phyloP scores from a whole-genome alignment of 2,113 vertebrate species.

The Tragulus kanchil region DNA sequence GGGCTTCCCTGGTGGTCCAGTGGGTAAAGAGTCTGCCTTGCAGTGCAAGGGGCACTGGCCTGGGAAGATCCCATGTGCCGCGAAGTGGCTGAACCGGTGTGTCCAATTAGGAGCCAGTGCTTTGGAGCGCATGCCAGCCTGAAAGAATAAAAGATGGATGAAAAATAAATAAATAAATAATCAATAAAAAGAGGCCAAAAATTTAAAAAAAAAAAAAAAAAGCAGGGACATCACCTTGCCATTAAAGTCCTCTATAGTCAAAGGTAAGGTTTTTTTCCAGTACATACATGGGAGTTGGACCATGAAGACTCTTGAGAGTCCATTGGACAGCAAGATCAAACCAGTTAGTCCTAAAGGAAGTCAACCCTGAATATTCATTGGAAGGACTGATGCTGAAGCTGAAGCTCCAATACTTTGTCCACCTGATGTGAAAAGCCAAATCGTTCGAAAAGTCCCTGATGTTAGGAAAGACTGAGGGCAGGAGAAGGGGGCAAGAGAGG shows the following conservation, averaged over 20 bases:
- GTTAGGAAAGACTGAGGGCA: background rate
- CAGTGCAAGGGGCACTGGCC: no score
- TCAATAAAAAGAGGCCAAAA: no score
- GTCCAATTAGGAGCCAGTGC: no score
- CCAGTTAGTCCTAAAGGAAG: background rate
- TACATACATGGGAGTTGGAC: background rate
- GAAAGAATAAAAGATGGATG: no score
- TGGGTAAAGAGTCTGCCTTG: no score
- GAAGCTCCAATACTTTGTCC: background rate
- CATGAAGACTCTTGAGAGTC: background rate
- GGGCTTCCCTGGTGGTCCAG: no score
- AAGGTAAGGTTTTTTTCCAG: background rate
- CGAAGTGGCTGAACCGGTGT: no score
- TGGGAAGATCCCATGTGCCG: no score
- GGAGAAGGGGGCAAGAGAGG: background rate
- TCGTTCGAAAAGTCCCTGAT: background rate
- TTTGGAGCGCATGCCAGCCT: no score
- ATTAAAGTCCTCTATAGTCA: background rate
- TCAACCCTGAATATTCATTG: background rate
- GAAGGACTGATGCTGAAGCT: background rate
- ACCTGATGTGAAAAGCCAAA: background rate
- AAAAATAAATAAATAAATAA: no score
- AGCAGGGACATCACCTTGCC: background rate
- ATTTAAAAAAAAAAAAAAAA: background rate
- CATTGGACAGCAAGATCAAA: background rate